Evolutionary conservation across 2,113 vertebrate genomes (phyloP).

Genomic region (Psephotus haematonotus): DNA sequence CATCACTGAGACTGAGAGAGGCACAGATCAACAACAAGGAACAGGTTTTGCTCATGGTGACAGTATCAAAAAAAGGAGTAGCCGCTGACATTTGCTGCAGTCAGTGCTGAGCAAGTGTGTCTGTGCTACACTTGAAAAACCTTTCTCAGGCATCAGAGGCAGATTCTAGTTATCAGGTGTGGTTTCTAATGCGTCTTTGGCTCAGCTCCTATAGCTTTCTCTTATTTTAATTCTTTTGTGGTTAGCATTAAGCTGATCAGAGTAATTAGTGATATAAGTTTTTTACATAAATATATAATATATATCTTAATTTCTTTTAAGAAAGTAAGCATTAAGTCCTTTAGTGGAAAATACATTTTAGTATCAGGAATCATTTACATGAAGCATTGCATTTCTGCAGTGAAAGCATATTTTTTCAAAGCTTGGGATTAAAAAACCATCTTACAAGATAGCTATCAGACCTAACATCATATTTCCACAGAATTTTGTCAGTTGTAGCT

Average conservation of each 20-base stretch:
- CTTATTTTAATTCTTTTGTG: not conserved
- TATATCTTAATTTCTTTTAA: not conserved
- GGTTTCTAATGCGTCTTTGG: not conserved
- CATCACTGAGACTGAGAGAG: not conserved
- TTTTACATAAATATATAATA: not conserved
- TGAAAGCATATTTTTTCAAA: not conserved
- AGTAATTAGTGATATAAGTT: not conserved
- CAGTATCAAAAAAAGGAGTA: not conserved
- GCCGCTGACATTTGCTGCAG: not conserved
- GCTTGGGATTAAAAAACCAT: not conserved
- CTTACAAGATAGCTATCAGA: not conserved
- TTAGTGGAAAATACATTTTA: not conserved
- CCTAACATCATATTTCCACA: not conserved
- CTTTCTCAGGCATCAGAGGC: not conserved
- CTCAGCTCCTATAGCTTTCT: not conserved
- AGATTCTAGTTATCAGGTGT: not conserved
- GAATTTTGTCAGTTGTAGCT: not conserved
- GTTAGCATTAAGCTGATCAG: not conserved
- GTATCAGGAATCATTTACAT: not conserved
- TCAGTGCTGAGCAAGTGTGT: not conserved
- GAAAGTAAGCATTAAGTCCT: not conserved
- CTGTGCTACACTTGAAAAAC: not conserved
- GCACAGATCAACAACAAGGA: accelerated
- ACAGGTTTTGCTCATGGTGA: not conserved
- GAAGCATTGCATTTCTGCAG: not conserved